Base-by-base conservation (phyloP, 1,140 invertebrate genomes). In the Tetragnatha versicolor region DNA sequence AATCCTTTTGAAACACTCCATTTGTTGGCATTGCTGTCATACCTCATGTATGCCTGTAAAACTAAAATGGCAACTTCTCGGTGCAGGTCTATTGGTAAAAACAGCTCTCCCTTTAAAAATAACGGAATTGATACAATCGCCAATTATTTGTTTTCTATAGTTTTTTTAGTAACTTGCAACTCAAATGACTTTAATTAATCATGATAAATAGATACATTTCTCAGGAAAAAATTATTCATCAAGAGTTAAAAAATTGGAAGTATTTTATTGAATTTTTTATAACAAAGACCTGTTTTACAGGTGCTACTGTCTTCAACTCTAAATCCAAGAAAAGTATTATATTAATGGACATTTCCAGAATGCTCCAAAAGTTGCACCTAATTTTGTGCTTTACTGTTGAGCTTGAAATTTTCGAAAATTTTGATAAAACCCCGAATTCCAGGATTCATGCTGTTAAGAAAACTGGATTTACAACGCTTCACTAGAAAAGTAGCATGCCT, bases 1-100 rank as follows among this genome's bases (percentile, higher is more conserved):
- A 77, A 27, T 7, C 75, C 75, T 42, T 35, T 63, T 10, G 75
- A 77, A 14, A 77, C 75, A 55, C 31, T 66, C 75, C 75, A 77
- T 22, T 39, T 27, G 58, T 66, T 77, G 9, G 33, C 75, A 47
- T 39, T 45, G 31, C 22, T 39, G 20, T 77, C 75, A 77, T 31
- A 77, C 31, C 58, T 65, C 47, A 68, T 47, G 22, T 77, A 77
- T 7, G 75, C 75, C 33, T 66, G 29, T 22, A 77, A 22, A 20
- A 77, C 35, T 27, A 77, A 35, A 27, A 77, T 25, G 22, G 61
- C 75, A 55, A 55, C 45, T 55, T 77, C 63, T 45, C 20, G 9
- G 29, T 77, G 75, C 22, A 77, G 14, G 12, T 66, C 14, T 20
- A 66, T 29, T 6, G 75, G 75, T n/a, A 77, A 55, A 39, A 55